Conservation (phyloP, 2,113 vertebrate species). For the Manacus vitellinus region DNA sequence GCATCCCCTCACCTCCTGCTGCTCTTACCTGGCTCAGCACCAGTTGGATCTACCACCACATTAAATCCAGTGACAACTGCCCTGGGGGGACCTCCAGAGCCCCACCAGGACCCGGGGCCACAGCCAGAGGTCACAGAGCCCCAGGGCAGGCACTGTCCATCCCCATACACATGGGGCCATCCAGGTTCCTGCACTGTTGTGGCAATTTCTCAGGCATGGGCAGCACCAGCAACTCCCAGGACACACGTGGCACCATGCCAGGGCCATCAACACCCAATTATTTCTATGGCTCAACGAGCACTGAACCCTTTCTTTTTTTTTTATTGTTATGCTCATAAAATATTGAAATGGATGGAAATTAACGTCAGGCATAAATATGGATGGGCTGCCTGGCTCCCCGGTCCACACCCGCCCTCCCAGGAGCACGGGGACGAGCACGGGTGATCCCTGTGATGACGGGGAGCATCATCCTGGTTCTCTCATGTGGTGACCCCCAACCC, state of each 20-base stretch:
- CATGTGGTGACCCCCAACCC: fast-evolving
- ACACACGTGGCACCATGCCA: neutral
- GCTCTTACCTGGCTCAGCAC: neutral
- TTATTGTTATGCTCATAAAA: neutral
- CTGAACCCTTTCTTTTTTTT: neutral
- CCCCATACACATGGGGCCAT: neutral
- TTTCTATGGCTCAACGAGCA: neutral
- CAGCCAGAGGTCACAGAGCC: neutral
- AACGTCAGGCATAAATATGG: neutral
- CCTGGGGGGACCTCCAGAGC: neutral
- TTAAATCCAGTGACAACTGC: neutral
- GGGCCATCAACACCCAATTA: neutral
- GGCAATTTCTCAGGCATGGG: neutral
- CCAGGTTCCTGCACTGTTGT: neutral
- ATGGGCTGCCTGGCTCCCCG: neutral
- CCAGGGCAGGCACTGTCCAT: neutral
- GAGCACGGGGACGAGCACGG: neutral
- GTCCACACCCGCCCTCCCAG: neutral
- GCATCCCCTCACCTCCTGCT: neutral
- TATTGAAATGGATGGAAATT: slow-evolving; percentile 1
- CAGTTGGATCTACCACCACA: fast-evolving
- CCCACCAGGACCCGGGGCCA: neutral
- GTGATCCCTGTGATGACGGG: neutral
- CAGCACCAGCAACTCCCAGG: neutral
- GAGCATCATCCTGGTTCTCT: neutral